Base-by-base conservation (phyloP, 2,888 invertebrate species). In the Acleris laterana region DNA sequence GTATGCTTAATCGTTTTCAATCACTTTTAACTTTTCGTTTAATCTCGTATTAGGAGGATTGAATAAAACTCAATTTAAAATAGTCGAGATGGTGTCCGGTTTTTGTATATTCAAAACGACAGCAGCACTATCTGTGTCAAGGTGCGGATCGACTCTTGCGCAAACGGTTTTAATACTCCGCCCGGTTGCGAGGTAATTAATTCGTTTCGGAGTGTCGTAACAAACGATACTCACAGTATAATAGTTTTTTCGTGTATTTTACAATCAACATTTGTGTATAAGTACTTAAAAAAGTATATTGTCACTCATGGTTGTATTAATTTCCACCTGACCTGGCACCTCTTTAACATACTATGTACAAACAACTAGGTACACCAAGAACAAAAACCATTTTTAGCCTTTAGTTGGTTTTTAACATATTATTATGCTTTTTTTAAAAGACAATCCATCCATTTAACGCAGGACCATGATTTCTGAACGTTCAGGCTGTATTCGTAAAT, bases 81-180 rank as follows among this genome's bases (percentile, higher is more conserved):
- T 85, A 83, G 85, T 85, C 81, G 84, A 86, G 84, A 85, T 84
- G 82, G 88, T 88, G 91, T 92, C 92, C 90, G 91, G 91, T 92
- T 92, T 91, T 92, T 92, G 90, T 91, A 88, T 91, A 91, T 91
- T 91, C 90, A 92, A 89, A 91, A 91, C 91, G 91, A 90, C 92
- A 92, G 87, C 90, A 83, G 84, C 82, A 78, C 80, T 87, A 93
- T 88, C 87, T 89, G 89, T 92, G 92, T 92, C 92, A 93, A 92
- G 92, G 92, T 93, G 80, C 87, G 86, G 89, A 92, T 93, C 90
- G 90, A 75, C 87, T 86, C 81, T 93, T 93, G 90, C 92, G 91
- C 88, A 92, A 92, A 87, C 82, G 78, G 87, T 89, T 90, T 90
- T 90, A 87, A 90, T 90, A 88, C 91, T 82, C 84, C 89, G 89